These are phyloP conservation scores for Urocynchramus pylzowi DNA, from an alignment of 2,113 vertebrate species.

Conservation along the genomic window DNA sequence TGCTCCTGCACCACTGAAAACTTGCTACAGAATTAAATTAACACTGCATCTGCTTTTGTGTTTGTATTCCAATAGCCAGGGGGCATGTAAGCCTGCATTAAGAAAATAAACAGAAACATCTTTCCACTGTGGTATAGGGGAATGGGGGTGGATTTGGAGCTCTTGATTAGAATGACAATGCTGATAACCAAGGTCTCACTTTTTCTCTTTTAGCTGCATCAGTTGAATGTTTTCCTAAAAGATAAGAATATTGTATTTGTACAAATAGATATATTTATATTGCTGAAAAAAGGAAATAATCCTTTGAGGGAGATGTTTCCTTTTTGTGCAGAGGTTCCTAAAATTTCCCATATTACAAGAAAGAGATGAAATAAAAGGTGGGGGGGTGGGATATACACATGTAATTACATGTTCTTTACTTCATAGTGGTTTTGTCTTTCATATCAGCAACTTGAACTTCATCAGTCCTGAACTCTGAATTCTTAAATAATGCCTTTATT, in stretches of 20 bases:
- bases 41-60: constrained; percentile 57
- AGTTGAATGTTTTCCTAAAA: not conserved
- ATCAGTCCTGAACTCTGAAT: not conserved
- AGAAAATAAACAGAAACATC: constrained; percentile 22
- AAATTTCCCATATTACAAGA: not conserved
- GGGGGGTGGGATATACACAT: not conserved
- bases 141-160: not conserved
- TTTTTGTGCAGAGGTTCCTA: not conserved
- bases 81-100: not conserved
- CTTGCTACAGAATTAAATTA: constrained; percentile 74
- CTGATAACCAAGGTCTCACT: not conserved
- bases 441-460: not conserved
- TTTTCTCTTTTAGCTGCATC: not conserved
- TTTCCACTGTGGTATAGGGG: not conserved
- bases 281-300: not conserved
- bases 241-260: not conserved
- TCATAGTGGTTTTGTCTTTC: not conserved
- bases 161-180: not conserved
- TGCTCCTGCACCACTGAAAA: constrained; percentile 64
- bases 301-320: not conserved
- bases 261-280: not conserved
- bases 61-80: constrained; percentile 55
- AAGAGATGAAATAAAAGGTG: not conserved
- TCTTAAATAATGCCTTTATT: not conserved
- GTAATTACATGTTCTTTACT: not conserved